Evolutionary conservation across 1,140 invertebrate species (phyloP), one percentile per base, ranked within the genome.

Genomic region (Drosophila kanapiae): DNA sequence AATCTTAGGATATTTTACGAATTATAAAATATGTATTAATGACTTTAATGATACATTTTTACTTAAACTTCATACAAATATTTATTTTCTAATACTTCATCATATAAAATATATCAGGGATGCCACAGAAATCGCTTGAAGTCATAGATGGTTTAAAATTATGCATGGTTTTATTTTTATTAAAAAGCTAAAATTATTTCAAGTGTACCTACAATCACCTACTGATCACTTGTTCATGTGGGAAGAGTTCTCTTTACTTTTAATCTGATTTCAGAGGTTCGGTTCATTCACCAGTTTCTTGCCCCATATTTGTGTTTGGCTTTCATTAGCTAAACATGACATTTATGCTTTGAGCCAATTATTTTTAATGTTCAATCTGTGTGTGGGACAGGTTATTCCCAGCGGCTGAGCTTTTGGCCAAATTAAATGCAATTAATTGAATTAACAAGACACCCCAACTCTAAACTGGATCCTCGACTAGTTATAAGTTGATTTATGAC

Each of bases 301-400:
- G 38, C 10, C n/a, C 40, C 9, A 43, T 42, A 37, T 43, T 67
- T 68, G 65, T 47, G 23, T 23, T 23, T 23, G 23, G 23, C 23
- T 23, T 45, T 49, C 35, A 70, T 68, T 51, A 65, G 47, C 54
- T 75, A 43, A 76, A 77, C 72, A 83, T 84, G 81, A 77, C 76
- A 83, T 84, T 77, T 83, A 83, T 77, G 57, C 76, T 64, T 63
- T 57, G 62, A 68, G 80, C 77, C 81, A 84, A 84, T 84, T 84
- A 84, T 80, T 80, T 79, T 62, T 65, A 61, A 76, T 83, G 67
- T 64, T 23, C 51, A 54, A 71, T 78, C 67, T 67, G 78, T 65
- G 78, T 65, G 78, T 59, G 40, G 18, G 60, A 76, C 72, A 61
- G 74, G 75, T 78, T 29, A 65, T 65, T 65, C 64, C 64, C 65